Percentiles rank a stretch among this genome's conserved stretches.
Conservation (phyloP, 2,797 vertebrate species). For the Microchirus variegatus region DNA sequence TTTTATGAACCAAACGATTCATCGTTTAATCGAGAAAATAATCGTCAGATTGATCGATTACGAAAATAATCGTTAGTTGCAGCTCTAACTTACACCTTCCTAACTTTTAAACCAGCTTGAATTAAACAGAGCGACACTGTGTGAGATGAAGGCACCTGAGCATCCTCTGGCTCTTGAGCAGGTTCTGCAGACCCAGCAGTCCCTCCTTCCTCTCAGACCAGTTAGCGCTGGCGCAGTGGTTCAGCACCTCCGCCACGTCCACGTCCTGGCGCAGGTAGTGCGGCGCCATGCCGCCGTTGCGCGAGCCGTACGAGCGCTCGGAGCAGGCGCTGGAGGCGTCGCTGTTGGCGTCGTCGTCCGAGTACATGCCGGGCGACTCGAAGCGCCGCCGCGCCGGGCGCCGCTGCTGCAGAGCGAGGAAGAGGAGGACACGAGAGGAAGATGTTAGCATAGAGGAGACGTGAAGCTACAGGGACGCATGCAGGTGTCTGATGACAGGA, state of each 20-base stretch:
- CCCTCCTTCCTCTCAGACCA: conserved; percentile 98
- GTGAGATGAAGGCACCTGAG: conserved; percentile 90
- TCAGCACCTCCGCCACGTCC: conserved; percentile 93
- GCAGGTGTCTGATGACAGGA: no score
- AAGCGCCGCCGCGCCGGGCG: conserved; percentile 89
- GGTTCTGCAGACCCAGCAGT: conserved; percentile 90
- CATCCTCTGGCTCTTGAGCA: conserved; percentile 88
- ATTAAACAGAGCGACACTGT: no score
- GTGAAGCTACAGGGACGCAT: no score
- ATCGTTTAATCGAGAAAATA: no score
- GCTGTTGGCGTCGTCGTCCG: conserved; percentile 94
- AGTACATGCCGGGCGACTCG: conserved; percentile 93
- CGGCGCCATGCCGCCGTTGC: conserved; percentile 87
- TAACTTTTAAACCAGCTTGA: no score
- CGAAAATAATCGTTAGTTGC: no score
- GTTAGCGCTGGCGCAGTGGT: conserved; percentile 95
- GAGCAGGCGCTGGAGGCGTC: conserved; percentile 94
- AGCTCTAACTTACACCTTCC: no score
- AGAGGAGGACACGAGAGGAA: not conserved
- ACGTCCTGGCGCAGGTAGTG: conserved; percentile 92
- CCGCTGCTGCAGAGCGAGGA: conserved; percentile 72
- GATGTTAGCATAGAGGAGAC: no score
- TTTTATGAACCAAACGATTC: no score
- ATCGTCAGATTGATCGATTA: no score
- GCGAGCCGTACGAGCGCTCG: conserved; percentile 90